Conservation (phyloP, 1,140 invertebrate genomes). For the Drosophila lini region DNA sequence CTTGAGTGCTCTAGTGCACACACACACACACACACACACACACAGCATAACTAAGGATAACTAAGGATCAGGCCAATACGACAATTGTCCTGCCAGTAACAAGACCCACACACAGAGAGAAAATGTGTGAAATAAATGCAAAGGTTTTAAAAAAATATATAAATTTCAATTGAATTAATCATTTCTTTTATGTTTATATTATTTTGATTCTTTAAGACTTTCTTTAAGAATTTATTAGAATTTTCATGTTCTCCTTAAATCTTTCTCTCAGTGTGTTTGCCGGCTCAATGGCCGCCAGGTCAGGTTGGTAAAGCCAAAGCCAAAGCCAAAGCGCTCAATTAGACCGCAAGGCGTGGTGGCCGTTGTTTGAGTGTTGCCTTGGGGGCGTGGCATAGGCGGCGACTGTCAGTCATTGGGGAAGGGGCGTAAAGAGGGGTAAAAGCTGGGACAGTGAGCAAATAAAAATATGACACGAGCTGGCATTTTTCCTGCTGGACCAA, state of each 20-base stretch:
- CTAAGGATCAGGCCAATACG: conserved; percentile 52
- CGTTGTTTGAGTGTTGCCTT: neutral
- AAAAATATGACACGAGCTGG: conserved; percentile 69
- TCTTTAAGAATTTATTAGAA: too few species aligned
- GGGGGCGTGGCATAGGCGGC: conserved; percentile 20
- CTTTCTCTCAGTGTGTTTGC: conserved; percentile 1
- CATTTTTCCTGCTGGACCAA: conserved; percentile 33
- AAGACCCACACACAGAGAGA: neutral
- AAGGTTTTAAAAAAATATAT: too few species aligned
- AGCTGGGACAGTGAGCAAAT: conserved; percentile 42
- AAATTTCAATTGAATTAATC: neutral
- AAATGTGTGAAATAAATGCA: conserved; percentile 1
- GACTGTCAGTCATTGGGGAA: neutral
- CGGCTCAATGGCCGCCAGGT: conserved; percentile 26
- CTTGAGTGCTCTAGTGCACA: conserved; percentile 14
- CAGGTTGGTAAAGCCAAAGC: conserved; percentile 4
- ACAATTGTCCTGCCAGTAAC: conserved; percentile 37
- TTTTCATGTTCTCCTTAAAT: accelerated
- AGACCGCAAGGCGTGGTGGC: conserved; percentile 33
- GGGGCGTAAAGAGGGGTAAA: neutral
- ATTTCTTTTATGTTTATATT: neutral
- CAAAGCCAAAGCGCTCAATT: conserved; percentile 52
- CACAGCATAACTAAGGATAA: conserved; percentile 42
- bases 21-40: conserved; percentile 5
- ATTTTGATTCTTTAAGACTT: neutral